These are phyloP conservation scores for Chrysogorgia sp. DNA, from an alignment of 92 coral and sea anemone species.

Conservation along the genomic window DNA sequence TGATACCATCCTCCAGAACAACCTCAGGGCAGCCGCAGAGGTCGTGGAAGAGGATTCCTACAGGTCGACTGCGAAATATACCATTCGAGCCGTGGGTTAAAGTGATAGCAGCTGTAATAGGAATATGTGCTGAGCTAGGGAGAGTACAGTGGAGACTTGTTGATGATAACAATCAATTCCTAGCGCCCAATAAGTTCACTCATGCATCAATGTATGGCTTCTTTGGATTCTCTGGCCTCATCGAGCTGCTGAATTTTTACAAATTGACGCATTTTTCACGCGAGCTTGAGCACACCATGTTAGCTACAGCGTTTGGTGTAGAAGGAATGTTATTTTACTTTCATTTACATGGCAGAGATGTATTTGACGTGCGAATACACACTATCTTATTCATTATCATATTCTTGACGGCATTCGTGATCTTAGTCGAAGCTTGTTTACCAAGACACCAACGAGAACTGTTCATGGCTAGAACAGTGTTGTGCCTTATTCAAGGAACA, in stretches of 20 bases:
- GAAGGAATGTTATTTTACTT: slow-evolving; percentile 78
- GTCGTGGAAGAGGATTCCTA: slow-evolving; percentile 8
- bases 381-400: slow-evolving; percentile 69
- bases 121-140: slow-evolving; percentile 64
- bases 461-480: slow-evolving; percentile 68
- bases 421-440: slow-evolving; percentile 64
- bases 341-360: slow-evolving; percentile 76
- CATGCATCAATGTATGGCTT: slow-evolving; percentile 82
- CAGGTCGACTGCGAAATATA: slow-evolving; percentile 14
- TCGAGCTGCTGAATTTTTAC: slow-evolving; percentile 67
- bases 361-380: slow-evolving; percentile 73
- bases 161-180: too few relatives aligned
- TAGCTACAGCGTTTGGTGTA: slow-evolving; percentile 67
- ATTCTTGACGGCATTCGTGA: slow-evolving; percentile 57
- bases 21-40: too few relatives aligned
- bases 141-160: slow-evolving; percentile 45
- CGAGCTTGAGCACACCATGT: slow-evolving; percentile 61
- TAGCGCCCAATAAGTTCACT: slow-evolving; percentile 31
- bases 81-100: slow-evolving; percentile 79
- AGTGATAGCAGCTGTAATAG: slow-evolving; percentile 50
- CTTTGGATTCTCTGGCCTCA: slow-evolving; percentile 79
- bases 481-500: slow-evolving; percentile 74
- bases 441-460: slow-evolving; percentile 41
- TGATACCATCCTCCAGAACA: too few relatives aligned
- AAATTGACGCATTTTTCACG: slow-evolving; percentile 56